Evolutionary conservation across 2,888 invertebrate species (phyloP).

Genomic region (Steinernema scapterisci): DNA sequence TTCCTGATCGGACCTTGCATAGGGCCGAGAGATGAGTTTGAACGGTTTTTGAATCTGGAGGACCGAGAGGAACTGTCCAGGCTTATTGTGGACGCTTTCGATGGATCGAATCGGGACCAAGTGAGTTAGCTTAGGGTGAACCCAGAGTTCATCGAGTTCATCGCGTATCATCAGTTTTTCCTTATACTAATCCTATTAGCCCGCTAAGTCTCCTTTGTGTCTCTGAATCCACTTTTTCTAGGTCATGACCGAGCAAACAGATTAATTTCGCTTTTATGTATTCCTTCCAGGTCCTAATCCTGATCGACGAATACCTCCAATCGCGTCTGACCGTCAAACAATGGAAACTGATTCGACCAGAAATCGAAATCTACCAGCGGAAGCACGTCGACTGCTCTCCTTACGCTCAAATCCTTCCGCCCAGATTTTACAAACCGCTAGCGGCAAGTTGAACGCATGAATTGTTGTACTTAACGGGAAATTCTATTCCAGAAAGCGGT

Average conservation of each 20-base stretch:
- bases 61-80: constrained; percentile 11
- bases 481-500: constrained; percentile 34
- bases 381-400: constrained; percentile 33
- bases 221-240: too few species aligned
- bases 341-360: constrained; percentile 31
- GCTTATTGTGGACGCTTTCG: constrained; percentile 33
- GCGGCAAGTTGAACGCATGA: neutral
- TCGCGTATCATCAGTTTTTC: neutral
- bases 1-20: constrained; percentile 35
- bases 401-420: constrained; percentile 32
- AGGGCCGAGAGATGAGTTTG: constrained; percentile 33
- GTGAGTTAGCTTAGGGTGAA: neutral
- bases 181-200: neutral
- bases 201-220: neutral
- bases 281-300: constrained; percentile 31
- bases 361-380: constrained; percentile 33
- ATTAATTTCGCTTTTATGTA: neutral
- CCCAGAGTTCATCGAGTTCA: neutral
- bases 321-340: constrained; percentile 31
- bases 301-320: constrained; percentile 13
- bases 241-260: too few species aligned
- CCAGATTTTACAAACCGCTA: constrained; percentile 34
- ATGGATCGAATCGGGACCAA: constrained; percentile 34
- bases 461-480: neutral
- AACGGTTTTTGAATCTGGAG: constrained; percentile 27